Conservation (phyloP, 2,797 vertebrate genomes). For the Margarornis squamiger region DNA sequence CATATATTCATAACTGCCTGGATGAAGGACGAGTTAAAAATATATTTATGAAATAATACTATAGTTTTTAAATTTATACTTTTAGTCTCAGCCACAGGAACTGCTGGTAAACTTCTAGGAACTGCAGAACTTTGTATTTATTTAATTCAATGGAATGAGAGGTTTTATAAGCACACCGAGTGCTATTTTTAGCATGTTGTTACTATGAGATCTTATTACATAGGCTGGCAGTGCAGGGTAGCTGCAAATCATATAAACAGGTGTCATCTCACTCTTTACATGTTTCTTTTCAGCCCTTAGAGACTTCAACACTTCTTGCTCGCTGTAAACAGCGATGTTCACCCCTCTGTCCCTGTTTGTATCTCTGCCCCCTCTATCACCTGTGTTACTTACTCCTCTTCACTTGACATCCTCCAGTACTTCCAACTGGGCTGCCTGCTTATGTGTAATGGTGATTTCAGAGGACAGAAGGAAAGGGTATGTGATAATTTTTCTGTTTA, state of each 20-base stretch:
- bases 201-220: conserved; percentile 24
- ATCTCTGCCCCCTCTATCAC: not conserved
- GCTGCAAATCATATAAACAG: not conserved
- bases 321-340: not conserved
- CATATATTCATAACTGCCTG: not conserved
- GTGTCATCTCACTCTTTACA: not conserved
- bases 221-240: not conserved
- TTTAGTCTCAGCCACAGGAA: not conserved
- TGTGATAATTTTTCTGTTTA: not conserved
- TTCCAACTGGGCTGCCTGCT: not conserved
- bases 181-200: conserved; percentile 39
- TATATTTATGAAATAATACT: not conserved
- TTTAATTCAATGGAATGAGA: not conserved
- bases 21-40: not conserved
- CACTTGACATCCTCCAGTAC: not conserved
- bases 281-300: not conserved
- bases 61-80: not conserved
- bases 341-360: not conserved
- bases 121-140: not conserved
- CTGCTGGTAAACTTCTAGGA: not conserved
- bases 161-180: not conserved
- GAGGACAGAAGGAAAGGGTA: not conserved
- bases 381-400: not conserved
- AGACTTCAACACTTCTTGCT: not conserved
- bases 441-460: not conserved